These are phyloP conservation scores for Zootermopsis nevadensis DNA, from an alignment of 2,888 invertebrate species.

Conservation along the genomic window DNA sequence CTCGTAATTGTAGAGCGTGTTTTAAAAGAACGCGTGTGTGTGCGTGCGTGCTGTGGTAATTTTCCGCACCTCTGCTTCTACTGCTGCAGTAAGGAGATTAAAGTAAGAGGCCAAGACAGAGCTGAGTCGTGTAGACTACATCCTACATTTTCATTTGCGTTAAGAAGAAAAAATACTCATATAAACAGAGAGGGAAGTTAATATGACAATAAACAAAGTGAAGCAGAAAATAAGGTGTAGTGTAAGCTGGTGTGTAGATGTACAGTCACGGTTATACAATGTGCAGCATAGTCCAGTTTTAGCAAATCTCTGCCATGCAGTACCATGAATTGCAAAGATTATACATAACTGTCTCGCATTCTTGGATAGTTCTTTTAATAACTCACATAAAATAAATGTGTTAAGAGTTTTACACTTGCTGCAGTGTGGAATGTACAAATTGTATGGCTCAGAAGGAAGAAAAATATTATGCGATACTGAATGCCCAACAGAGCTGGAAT, in stretches of 20 bases:
- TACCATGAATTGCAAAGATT: neutral
- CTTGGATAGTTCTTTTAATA: too few species aligned
- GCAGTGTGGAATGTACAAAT: too few species aligned
- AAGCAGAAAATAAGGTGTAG: slow-evolving; percentile 42
- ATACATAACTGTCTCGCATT: too few species aligned
- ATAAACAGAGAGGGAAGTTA: slow-evolving; percentile 11
- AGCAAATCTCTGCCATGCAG: neutral
- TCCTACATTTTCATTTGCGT: slow-evolving; percentile 40
- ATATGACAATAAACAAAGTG: slow-evolving; percentile 40
- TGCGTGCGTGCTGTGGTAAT: slow-evolving; percentile 19
- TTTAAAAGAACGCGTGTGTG: neutral
- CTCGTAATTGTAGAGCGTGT: neutral
- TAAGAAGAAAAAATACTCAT: slow-evolving; percentile 13
- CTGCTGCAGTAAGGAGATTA: slow-evolving; percentile 40
- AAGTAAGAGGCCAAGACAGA: slow-evolving; percentile 31
- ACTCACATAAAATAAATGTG: too few species aligned
- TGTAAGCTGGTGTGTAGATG: neutral
- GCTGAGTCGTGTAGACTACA: slow-evolving; percentile 24
- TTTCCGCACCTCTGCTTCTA: slow-evolving; percentile 38
- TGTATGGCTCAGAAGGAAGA: too few species aligned
- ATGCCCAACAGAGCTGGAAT: too few species aligned
- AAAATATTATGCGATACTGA: too few species aligned
- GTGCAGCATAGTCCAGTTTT: neutral
- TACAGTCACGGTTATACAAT: slow-evolving; percentile 3
- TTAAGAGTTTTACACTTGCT: too few species aligned